phyloP scores from a whole-genome alignment of 2,888 invertebrate genomes.

The Abrostola triplasia region DNA sequence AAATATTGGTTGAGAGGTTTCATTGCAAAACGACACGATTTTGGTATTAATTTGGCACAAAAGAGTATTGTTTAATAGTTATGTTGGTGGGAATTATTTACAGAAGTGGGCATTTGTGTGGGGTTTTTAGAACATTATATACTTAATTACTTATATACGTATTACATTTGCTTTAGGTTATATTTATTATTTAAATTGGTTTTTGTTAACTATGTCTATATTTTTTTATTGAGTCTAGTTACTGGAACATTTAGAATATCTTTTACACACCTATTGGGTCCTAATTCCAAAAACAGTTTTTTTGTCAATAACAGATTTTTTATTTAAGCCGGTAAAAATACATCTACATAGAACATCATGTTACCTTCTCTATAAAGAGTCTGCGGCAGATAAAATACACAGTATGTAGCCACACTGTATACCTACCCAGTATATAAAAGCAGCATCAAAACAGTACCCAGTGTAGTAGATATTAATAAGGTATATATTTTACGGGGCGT shows the following conservation, averaged over 20 bases:
- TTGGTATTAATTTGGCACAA: slow-evolving; percentile 72
- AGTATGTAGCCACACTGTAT: neutral
- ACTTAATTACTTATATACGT: neutral
- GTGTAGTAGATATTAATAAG: slow-evolving; percentile 61
- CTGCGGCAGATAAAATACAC: slow-evolving; percentile 9
- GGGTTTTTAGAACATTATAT: neutral
- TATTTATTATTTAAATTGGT: too few species aligned
- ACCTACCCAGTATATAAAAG: slow-evolving; percentile 31
- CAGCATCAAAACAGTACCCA: slow-evolving; percentile 25
- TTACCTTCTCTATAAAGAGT: neutral
- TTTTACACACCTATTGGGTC: neutral
- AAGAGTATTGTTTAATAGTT: slow-evolving; percentile 58
- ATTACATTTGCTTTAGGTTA: neutral
- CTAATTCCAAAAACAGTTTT: too few species aligned
- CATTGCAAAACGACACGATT: slow-evolving; percentile 65
- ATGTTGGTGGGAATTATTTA: slow-evolving; percentile 61
- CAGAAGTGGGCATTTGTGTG: slow-evolving; percentile 29
- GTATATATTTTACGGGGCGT: slow-evolving; percentile 67
- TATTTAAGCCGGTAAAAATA: too few species aligned
- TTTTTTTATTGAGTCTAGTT: too few species aligned
- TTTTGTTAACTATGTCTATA: too few species aligned
- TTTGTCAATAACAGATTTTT: too few species aligned
- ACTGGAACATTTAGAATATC: too few species aligned
- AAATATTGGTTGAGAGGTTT: slow-evolving; percentile 71
- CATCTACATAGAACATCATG: too few species aligned